Conservation (phyloP, 2,113 vertebrate species). For the Caranx melampygus region DNA sequence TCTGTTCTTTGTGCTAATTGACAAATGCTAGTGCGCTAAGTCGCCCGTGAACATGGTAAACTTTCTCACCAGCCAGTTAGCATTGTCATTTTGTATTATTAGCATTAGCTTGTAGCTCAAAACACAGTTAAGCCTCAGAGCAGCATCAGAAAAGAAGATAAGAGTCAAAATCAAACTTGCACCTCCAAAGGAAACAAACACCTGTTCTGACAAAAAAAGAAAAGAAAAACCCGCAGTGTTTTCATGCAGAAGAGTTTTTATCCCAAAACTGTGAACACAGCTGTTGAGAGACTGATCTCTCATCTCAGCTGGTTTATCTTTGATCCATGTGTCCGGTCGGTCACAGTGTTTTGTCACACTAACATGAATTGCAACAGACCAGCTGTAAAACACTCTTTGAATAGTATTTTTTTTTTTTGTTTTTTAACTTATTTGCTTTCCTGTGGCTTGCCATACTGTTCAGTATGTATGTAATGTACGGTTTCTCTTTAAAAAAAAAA, state of each 20-base stretch:
- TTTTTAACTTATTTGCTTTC: slow-evolving; percentile 42
- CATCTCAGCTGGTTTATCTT: not conserved
- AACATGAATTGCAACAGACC: not conserved
- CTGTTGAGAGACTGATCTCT: not conserved
- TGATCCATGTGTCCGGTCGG: slow-evolving; percentile 1
- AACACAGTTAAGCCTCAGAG: not conserved
- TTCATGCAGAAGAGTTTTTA: not conserved
- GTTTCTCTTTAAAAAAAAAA: slow-evolving; percentile 56
- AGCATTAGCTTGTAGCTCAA: not conserved
- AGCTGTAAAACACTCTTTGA: slow-evolving; percentile 13
- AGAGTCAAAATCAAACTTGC: not conserved
- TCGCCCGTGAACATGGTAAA: not conserved
- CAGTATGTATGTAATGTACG: slow-evolving; percentile 53
- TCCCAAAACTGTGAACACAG: slow-evolving; percentile 28
- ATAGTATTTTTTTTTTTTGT: slow-evolving; percentile 10
- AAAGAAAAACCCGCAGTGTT: too few relatives aligned
- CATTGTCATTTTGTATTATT: not conserved
- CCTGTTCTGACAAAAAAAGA: too few relatives aligned
- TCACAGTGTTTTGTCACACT: slow-evolving; percentile 10
- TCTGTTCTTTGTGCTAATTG: not conserved
- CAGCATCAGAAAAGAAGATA: not conserved
- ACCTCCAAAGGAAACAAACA: not conserved
- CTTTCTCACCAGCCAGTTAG: not conserved
- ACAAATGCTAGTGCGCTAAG: not conserved
- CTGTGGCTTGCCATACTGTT: slow-evolving; percentile 59